Percentiles rank a stretch among this genome's conserved stretches.
These are phyloP conservation scores for human DNA, from an alignment of 2,113 vertebrate species.

Conservation along the genomic window DNA sequence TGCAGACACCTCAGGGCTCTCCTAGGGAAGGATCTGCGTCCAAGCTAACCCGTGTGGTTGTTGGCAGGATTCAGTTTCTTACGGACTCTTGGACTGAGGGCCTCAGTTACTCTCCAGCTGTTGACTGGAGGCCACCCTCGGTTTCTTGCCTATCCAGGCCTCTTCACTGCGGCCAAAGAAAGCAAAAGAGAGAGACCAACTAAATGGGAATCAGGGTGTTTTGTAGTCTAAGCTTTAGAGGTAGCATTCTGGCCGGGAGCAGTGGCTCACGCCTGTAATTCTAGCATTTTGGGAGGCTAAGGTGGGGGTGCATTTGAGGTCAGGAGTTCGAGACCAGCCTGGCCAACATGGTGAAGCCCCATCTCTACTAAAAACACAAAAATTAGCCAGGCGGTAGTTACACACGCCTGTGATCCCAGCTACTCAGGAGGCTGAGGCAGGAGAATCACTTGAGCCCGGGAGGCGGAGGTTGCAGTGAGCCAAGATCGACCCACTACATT, in stretches of 20 bases:
- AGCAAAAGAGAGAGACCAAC: not conserved
- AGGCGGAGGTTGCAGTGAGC: too few relatives aligned
- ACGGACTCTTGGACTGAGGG: not conserved
- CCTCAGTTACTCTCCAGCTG: not conserved
- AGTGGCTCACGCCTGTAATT: too few relatives aligned
- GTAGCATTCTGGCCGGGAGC: not conserved
- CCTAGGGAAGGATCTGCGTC: not conserved
- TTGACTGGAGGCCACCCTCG: not conserved
- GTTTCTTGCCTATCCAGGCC: not conserved
- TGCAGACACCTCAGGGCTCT: not conserved
- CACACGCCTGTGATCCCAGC: too few relatives aligned
- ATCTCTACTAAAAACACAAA: too few relatives aligned
- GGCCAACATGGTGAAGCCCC: too few relatives aligned
- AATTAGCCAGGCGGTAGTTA: too few relatives aligned
- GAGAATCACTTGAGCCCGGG: too few relatives aligned
- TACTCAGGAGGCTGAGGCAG: too few relatives aligned
- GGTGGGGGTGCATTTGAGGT: too few relatives aligned
- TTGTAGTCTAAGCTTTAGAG: not conserved
- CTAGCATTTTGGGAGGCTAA: too few relatives aligned
- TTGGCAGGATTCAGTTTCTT: not conserved
- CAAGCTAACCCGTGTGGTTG: rapidly evolving
- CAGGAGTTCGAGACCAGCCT: too few relatives aligned
- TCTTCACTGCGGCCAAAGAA: not conserved
- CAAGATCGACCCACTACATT: too few relatives aligned
- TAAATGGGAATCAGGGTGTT: not conserved